Conservation (phyloP, 2,888 invertebrate genomes). For the Netelia melanura region DNA sequence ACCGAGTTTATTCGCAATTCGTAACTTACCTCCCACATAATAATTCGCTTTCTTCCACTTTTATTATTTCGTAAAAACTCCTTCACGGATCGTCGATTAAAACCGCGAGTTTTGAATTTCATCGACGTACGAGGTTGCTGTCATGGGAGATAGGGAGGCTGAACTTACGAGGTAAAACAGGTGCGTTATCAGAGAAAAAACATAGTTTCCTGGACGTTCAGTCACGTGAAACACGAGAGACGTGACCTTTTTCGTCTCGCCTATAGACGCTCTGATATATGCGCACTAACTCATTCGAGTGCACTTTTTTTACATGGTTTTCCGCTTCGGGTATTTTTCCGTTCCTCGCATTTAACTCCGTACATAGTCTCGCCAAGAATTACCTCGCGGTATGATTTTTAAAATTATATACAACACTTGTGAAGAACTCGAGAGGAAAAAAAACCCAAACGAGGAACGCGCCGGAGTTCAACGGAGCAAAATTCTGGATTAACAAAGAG, state of each 20-base stretch:
- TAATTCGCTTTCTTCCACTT: constrained; percentile 32
- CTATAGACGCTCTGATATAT: constrained; percentile 42
- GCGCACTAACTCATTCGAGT: constrained; percentile 62
- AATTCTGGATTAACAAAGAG: constrained; percentile 46
- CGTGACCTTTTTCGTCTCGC: constrained; percentile 46
- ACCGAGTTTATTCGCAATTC: constrained; percentile 44
- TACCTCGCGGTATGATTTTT: constrained; percentile 27
- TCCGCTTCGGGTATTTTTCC: constrained; percentile 62
- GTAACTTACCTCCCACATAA: constrained; percentile 31
- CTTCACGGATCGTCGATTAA: constrained; percentile 70
- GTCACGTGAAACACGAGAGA: constrained; percentile 61
- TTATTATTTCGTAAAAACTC: constrained; percentile 53
- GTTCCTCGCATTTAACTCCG: constrained; percentile 41
- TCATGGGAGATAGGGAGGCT: too few species aligned
- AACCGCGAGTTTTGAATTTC: constrained; percentile 37
- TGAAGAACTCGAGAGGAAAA: constrained; percentile 5
- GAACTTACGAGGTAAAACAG: constrained; percentile 23
- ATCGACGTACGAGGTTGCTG: neutral
- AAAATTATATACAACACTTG: constrained; percentile 9
- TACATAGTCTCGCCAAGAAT: constrained; percentile 49
- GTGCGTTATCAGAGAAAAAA: constrained; percentile 52
- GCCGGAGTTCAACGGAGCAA: neutral
- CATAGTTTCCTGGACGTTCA: constrained; percentile 51
- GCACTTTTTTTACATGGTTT: constrained; percentile 50
- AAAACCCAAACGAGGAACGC: constrained; percentile 43